Percentiles rank a stretch among this genome's conserved stretches.
phyloP scores from a whole-genome alignment of 2,888 invertebrate genomes.

The Hirtodrosophila histrioides region DNA sequence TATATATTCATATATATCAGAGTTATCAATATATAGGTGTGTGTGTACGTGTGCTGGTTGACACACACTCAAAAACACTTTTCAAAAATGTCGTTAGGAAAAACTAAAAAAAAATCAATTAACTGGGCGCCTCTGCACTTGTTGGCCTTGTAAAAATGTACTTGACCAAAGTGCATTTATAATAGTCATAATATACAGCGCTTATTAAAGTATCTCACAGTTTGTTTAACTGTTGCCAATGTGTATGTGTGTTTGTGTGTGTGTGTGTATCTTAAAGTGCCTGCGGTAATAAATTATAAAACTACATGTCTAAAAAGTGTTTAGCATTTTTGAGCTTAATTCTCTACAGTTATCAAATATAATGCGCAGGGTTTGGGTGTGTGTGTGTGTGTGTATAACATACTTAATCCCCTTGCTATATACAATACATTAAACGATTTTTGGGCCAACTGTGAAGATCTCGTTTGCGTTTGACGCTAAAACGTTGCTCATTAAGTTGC shows the following conservation, averaged over 20 bases:
- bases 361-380: conserved; percentile 23
- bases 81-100: conserved; percentile 61
- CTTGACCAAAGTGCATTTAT: conserved; percentile 35
- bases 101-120: conserved; percentile 29
- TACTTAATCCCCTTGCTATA: conserved; percentile 37
- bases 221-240: conserved; percentile 44
- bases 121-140: conserved; percentile 46
- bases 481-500: conserved; percentile 19
- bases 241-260: conserved; percentile 4
- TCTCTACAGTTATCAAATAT: conserved; percentile 69
- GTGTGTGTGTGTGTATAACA: conserved; percentile 6
- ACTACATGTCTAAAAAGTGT: conserved; percentile 59
- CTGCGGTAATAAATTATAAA: conserved; percentile 71
- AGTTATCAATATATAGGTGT: conserved; percentile 28
- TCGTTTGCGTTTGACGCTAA: conserved; percentile 48
- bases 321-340: conserved; percentile 70
- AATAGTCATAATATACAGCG: conserved; percentile 6
- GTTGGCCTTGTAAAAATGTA: conserved; percentile 23
- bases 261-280: conserved; percentile 60
- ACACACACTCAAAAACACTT: conserved; percentile 51
- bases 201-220: conserved; percentile 34
- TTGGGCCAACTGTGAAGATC: conserved; percentile 18
- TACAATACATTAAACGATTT: conserved; percentile 44
- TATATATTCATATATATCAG: conserved; percentile 34
- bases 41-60: conserved; percentile 33